A percentile compares a stretch with the other conserved stretches of the same genome.
phyloP scores from a whole-genome alignment of 2,888 invertebrate genomes.

The Hipparchia sbordonii region DNA sequence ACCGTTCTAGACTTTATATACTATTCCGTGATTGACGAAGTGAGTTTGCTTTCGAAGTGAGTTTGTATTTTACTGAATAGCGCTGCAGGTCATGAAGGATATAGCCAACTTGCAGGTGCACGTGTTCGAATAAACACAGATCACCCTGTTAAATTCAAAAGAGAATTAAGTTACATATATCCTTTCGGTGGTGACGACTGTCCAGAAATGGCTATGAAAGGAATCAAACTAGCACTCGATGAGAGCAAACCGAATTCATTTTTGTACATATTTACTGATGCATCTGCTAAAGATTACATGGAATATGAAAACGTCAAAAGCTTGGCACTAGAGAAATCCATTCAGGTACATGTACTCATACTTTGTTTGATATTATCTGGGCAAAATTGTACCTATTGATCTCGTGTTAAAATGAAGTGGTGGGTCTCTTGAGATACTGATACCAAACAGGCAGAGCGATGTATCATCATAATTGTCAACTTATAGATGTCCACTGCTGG shows the following conservation, averaged over 20 bases:
- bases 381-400: no score
- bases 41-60: no score
- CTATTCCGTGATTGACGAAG: no score
- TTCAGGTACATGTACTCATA: slow-evolving; percentile 41
- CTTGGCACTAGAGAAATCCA: slow-evolving; percentile 52
- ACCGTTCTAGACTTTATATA: no score
- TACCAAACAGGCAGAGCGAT: no score
- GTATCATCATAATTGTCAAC: no score
- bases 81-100: no score
- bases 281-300: slow-evolving; percentile 54
- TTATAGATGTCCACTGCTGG: no score
- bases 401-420: no score
- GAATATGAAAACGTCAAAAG: slow-evolving; percentile 49
- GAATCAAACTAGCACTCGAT: slow-evolving; percentile 55
- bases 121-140: slow-evolving; percentile 47
- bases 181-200: slow-evolving; percentile 55
- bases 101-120: slow-evolving; percentile 40
- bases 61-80: no score
- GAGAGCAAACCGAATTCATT: slow-evolving; percentile 55
- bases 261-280: slow-evolving; percentile 68
- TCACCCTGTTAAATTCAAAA: slow-evolving; percentile 48
- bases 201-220: slow-evolving; percentile 60
- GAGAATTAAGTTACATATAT: slow-evolving; percentile 41
- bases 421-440: no score
- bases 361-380: no score